Base-by-base conservation (phyloP, 2,113 vertebrate species). In the Ceuthmochares aereus region DNA sequence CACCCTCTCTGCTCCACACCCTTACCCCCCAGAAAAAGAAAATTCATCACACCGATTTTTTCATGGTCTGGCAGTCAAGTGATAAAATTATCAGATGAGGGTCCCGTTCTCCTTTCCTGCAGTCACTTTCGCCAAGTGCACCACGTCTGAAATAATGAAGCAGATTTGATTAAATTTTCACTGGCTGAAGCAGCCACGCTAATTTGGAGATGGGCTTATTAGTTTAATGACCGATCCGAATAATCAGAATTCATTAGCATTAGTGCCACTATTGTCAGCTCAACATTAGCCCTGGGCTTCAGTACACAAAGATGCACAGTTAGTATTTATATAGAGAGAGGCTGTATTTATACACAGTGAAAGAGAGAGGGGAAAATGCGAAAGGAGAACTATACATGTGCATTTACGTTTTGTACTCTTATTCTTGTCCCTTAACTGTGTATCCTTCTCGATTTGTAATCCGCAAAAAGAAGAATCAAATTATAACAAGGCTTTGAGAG, bases 201-300 rank as follows among this genome's bases (percentile, higher is more conserved):
- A 98, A 99, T 99, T 99, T 98, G 98, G 98, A 99, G 98, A 99
- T 97, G 98, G 98, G 98, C 98, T 99, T 99, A 99, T 99, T 99
- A 99, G 98, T 99, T 98, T 99, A 99, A 99, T 99, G 99, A 99
- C 98, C 97, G 97, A 98, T 98, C 98, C 98, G 84, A 97, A 98
- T 99, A 98, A 99, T 99, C 99, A 99, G 98, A 98, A 99, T 97
- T 99, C 99, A 99, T 99, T 99, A 99, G 97, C 98, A 98, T 99
- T 98, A 99, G 98, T 98, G 98, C 98, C 95, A 97, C 80, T 90
- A 97, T 98, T 98, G 98, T 98, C 98, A 94, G 93, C 95, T 97
- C 97, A 95, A 94, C 97, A 93, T 98, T 98, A 95, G 99, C 99
- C 99, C 98, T 98, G 96, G 99, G 99, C 98, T 96, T 66, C 84